Conservation (phyloP, 2,113 vertebrate genomes). For the Perca flavescens region DNA sequence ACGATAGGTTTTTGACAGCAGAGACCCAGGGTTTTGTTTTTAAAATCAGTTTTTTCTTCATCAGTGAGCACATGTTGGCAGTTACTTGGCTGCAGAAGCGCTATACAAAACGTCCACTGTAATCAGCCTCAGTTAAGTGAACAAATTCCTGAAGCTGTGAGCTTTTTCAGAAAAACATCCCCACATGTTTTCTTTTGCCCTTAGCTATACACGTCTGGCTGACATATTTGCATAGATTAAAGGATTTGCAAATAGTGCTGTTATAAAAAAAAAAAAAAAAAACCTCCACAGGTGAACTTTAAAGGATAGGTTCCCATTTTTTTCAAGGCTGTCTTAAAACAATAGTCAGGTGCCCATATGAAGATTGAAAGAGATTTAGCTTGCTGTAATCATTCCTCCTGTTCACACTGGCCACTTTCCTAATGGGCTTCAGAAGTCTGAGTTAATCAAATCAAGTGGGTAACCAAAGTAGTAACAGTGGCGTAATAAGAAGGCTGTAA, state of each 20-base stretch:
- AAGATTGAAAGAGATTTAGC: too few species aligned
- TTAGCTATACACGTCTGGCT: background rate
- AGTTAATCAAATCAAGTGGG: background rate
- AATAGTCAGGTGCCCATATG: background rate
- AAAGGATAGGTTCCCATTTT: background rate
- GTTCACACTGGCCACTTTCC: background rate
- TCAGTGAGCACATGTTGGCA: conserved; percentile 20
- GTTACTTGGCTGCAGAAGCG: conserved; percentile 13
- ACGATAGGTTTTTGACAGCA: background rate
- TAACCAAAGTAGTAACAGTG: background rate
- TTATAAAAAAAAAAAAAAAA: background rate
- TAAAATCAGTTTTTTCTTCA: background rate
- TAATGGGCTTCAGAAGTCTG: background rate
- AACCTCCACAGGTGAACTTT: background rate
- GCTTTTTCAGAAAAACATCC: background rate
- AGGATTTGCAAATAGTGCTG: background rate
- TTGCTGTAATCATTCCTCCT: background rate
- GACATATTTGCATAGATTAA: conserved; percentile 17
- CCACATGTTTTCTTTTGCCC: conserved; percentile 5
- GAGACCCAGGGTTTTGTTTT: background rate
- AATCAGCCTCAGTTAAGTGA: conserved; percentile 20
- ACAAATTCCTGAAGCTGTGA: conserved; percentile 12
- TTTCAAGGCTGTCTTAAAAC: background rate
- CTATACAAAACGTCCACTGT: conserved; percentile 9
- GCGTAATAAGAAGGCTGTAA: background rate